phyloP scores from a whole-genome alignment of 1,140 invertebrate species.

The Hirudo medicinalis region DNA sequence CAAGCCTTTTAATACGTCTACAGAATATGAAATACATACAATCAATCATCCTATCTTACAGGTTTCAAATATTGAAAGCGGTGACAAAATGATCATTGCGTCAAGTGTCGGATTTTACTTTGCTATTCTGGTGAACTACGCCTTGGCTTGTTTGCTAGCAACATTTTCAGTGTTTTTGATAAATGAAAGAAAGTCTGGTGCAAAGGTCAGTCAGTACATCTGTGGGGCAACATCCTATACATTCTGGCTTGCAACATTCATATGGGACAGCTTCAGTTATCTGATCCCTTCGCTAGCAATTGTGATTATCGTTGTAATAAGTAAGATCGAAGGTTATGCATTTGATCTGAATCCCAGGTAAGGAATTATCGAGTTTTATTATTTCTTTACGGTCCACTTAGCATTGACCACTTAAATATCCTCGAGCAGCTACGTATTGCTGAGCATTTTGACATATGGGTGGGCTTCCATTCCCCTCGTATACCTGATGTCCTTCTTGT shows the following conservation, averaged over 20 bases:
- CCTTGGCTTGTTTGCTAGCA: slow-evolving; percentile 51
- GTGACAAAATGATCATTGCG: background rate
- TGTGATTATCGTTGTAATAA: slow-evolving; percentile 25
- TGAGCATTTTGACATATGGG: slow-evolving; percentile 39
- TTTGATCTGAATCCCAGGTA: slow-evolving; percentile 2
- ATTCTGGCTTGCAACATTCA: slow-evolving; percentile 28
- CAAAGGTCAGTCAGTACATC: slow-evolving; percentile 46
- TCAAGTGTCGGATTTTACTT: background rate
- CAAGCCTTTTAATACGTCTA: slow-evolving; percentile 18
- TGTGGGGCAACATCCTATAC: slow-evolving; percentile 25
- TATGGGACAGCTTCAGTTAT: slow-evolving; percentile 29
- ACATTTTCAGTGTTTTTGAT: slow-evolving; percentile 57
- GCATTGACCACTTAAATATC: no score
- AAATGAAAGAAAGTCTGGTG: slow-evolving; percentile 45
- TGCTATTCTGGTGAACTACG: slow-evolving; percentile 40
- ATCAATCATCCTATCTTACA: slow-evolving; percentile 13
- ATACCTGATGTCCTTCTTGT: slow-evolving; percentile 35
- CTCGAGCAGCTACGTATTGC: slow-evolving; percentile 3
- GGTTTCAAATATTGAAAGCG: slow-evolving; percentile 22
- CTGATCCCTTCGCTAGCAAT: slow-evolving; percentile 25
- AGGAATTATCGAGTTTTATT: background rate
- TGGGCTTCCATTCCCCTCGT: slow-evolving; percentile 33
- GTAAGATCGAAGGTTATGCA: slow-evolving; percentile 9
- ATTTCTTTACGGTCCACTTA: no score
- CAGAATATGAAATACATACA: slow-evolving; percentile 18